A percentile compares a stretch with the other conserved stretches of the same genome.
Evolutionary conservation across 2,797 vertebrate species (phyloP).

Genomic region (Perodicticus potto): DNA sequence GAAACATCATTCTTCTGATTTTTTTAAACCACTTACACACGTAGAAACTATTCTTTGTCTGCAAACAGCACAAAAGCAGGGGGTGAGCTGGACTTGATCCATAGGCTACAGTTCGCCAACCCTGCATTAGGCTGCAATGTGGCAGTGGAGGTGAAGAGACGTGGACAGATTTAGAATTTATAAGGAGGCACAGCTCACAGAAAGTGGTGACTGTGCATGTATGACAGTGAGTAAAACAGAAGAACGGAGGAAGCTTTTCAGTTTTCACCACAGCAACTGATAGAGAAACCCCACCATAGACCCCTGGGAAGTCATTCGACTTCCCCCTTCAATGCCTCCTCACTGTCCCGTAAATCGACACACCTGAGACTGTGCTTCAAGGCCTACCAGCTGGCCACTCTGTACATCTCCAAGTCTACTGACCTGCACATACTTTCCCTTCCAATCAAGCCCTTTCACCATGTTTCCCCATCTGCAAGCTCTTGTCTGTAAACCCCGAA

Average conservation of each 20-base stretch:
- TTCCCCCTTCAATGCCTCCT: not conserved
- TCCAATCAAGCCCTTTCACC: not conserved
- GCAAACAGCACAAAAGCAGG: not conserved
- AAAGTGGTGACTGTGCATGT: accelerated
- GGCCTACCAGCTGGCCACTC: not conserved
- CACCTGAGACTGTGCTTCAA: not conserved
- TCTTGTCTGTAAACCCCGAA: not conserved
- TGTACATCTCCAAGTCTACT: not conserved
- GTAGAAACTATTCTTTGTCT: not conserved
- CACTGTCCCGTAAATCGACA: not conserved
- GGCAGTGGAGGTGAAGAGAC: not conserved
- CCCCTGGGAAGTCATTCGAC: not conserved
- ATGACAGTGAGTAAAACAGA: not conserved
- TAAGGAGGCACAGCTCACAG: not conserved
- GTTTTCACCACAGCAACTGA: not conserved
- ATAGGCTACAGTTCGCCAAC: not conserved
- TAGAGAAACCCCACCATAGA: not conserved
- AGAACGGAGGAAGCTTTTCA: not conserved
- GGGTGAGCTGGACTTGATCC: not conserved
- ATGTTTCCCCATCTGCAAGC: not conserved
- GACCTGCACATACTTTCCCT: not conserved
- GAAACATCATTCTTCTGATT: not conserved
- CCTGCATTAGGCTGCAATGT: not conserved
- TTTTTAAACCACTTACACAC: slow-evolving; percentile 24
- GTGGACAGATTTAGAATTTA: not conserved